Evolutionary conservation across 1,140 invertebrate genomes (phyloP).

Genomic region (Mesaphorura yosii): DNA sequence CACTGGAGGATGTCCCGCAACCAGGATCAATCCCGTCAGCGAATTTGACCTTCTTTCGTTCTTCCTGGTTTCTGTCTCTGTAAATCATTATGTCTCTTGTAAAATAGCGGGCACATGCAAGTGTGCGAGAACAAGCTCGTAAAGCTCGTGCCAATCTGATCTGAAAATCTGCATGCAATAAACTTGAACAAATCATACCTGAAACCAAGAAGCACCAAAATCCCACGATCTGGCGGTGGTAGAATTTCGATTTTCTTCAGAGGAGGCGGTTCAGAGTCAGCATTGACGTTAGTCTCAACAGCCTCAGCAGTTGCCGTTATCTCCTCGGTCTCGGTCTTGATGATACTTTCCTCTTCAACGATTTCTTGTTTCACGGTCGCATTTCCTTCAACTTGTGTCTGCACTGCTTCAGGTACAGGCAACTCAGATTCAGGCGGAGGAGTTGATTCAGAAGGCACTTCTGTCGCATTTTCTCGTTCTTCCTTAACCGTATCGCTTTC

Average conservation of each 20-base stretch:
- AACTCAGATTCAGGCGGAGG: not conserved
- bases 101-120: too few species aligned
- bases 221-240: conserved; percentile 38
- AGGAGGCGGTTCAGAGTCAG: conserved; percentile 30
- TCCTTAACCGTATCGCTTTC: not conserved
- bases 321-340: not conserved
- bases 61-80: conserved; percentile 14
- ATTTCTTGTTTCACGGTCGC: not conserved
- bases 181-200: conserved; percentile 32
- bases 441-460: too few species aligned
- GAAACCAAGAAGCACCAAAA: conserved; percentile 41
- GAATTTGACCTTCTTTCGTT: conserved; percentile 47
- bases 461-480: not conserved
- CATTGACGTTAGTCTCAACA: conserved; percentile 28
- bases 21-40: conserved; percentile 53
- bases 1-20: conserved; percentile 51
- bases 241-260: not conserved
- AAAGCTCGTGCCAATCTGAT: too few species aligned
- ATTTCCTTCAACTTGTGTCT: not conserved
- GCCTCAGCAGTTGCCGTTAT: not conserved
- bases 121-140: too few species aligned
- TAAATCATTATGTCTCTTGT: too few species aligned
- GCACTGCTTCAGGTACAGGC: not conserved
- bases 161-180: too few species aligned
- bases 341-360: not conserved